Evolutionary conservation across 2,797 vertebrate genomes (phyloP), one percentile per base, ranked within the genome.

Genomic region (Sebastes steindachneri): DNA sequence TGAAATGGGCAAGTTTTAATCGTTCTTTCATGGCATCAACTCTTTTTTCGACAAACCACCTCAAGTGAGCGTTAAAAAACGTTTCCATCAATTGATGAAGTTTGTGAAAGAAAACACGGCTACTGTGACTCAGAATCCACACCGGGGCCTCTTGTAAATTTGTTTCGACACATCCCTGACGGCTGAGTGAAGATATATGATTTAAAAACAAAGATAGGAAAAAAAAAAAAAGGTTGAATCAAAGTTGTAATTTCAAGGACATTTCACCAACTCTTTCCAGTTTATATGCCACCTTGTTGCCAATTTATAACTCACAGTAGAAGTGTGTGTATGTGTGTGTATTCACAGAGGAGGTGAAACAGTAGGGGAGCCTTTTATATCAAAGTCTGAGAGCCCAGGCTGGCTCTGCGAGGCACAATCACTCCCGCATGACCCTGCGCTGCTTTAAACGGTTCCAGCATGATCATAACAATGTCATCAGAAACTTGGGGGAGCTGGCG

Each of bases 281-380:
- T 73, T 83, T 77, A 67, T 53, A 31, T 23, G 66, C 60, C 76
- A 77, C 60, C 33, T 28, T 58, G 31, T 5, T 86, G 66, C 80
- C 74, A 77, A 65, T n/a, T 71, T 76, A 29, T 57, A 79, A 73
- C 35, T 63, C 4, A 0, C 35, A 31, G 60, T 66, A 2, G 53
- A 60, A 75, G 51, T 41, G 55, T 86, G 72, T 37, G 48, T 59
- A 25, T 66, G 67, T 82, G 75, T 77, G 48, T 68, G 5, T 23
- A 11, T 74, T 87, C 77, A 35, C 73, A 68, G 84, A 83, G 82
- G 83, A 85, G 91, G 88, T 90, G 79, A 85, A 86, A 79, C 88
- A 85, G 91, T 77, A 90, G 92, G 93, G 89, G 91, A 90, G 82
- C 81, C 29, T 85, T 91, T 95, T 93, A 92, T 92, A 92, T 92